Conservation (phyloP, 2,888 invertebrate species). For the Cataglyphis rosenhaueri region DNA sequence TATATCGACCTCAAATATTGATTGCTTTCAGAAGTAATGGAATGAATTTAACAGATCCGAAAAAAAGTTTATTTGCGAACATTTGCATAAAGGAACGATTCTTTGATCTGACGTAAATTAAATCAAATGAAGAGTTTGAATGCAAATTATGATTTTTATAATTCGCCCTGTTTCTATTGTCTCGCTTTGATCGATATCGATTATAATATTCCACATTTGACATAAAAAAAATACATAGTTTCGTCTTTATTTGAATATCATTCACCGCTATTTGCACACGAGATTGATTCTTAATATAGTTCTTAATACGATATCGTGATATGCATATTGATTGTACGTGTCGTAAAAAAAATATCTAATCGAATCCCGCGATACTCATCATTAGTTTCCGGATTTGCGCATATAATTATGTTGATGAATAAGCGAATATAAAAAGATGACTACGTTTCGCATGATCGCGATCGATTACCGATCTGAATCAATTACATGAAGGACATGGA, state of each 20-base stretch:
- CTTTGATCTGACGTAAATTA: constrained; percentile 6
- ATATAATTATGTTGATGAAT: constrained; percentile 2
- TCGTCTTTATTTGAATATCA: constrained; percentile 2
- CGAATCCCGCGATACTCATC: neutral
- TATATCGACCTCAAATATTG: neutral
- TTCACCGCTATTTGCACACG: constrained; percentile 6
- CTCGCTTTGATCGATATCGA: neutral
- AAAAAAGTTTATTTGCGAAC: neutral
- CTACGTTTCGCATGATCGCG: neutral
- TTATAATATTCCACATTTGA: neutral
- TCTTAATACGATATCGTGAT: neutral
- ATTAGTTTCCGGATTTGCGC: neutral
- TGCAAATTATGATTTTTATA: neutral
- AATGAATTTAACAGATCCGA: neutral
- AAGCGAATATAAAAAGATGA: constrained; percentile 23
- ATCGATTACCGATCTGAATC: constrained; percentile 49
- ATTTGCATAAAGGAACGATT: neutral
- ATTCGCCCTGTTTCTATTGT: neutral
- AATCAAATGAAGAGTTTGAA: neutral
- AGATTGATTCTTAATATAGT: constrained; percentile 9
- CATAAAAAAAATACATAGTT: neutral
- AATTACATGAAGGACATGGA: neutral
- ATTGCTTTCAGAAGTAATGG: constrained; percentile 7
- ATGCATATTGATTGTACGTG: neutral
- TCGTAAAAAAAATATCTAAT: neutral